Evolutionary conservation across 2,113 vertebrate species (phyloP).

Genomic region (Tyto alba): DNA sequence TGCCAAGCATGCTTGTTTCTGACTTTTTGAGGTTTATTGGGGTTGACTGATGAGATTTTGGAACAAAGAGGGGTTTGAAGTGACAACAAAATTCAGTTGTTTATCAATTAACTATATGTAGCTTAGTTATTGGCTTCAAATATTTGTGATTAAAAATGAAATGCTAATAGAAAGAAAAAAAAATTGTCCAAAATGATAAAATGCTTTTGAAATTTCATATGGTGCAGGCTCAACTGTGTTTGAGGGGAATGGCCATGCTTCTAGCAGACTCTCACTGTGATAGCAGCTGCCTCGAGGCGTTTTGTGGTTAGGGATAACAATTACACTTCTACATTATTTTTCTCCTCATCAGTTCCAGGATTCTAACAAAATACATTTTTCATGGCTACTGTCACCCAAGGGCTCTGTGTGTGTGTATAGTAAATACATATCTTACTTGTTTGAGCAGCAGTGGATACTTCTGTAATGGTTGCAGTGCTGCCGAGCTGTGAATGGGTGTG

Average conservation of each 20-base stretch:
- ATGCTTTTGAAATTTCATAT: neutral
- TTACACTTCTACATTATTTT: constrained; percentile 18
- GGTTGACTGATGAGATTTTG: neutral
- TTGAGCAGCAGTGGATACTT: neutral
- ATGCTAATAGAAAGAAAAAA: neutral
- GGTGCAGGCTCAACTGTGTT: neutral
- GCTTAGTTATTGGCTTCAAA: neutral
- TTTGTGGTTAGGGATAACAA: constrained; percentile 21
- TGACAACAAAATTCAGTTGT: neutral
- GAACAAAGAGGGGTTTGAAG: neutral
- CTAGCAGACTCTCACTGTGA: constrained; percentile 23
- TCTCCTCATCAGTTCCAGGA: neutral
- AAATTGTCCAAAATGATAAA: neutral
- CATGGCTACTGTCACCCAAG: neutral
- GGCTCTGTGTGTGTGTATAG: neutral
- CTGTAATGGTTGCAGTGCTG: neutral
- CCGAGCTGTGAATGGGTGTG: constrained; percentile 25
- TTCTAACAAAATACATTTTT: constrained; percentile 22
- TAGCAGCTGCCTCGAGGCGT: neutral
- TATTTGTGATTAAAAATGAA: neutral
- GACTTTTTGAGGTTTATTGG: neutral
- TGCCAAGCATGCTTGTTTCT: neutral
- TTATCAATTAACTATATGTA: neutral
- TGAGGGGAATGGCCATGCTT: neutral
- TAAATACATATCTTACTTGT: neutral